Base-by-base conservation (phyloP, 2,113 vertebrate species). In the Thamnaconus septentrionalis region DNA sequence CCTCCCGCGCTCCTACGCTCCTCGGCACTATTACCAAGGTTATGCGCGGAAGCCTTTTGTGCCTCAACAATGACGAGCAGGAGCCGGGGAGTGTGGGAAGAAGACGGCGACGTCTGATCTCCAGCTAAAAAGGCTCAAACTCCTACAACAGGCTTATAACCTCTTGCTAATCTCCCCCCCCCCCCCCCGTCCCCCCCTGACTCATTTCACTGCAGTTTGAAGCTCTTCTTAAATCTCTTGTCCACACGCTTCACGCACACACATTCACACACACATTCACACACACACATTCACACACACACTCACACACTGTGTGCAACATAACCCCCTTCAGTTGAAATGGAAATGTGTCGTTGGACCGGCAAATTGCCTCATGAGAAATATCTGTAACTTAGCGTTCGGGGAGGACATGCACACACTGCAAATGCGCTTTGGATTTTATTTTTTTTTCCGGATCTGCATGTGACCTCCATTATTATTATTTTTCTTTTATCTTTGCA, bases 91-190 rank as follows among this genome's bases (percentile, higher is more conserved):
- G 77, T 79, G 83, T 85, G 79, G 80, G 79, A 85, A 84, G 80
- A 82, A 82, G 59, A 66, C 69, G 59, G 57, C 0, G 18, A 31
- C 18, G 56, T 73, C 77, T 87, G 87, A 86, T 87, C 83, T 85
- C 65, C 52, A 80, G 79, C 75, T 83, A 75, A 83, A 89, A 88
- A 84, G 82, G 83, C 78, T 74, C 79, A 58, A 78, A 78, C 80
- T 87, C 76, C 69, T 86, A 85, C 84, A 88, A 84, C 78, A 79
- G 78, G 75, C 80, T 85, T 87, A 87, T 78, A 87, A 83, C 73
- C 79, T 76, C 60, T 72, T 45, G 1, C 71, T 88, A 90, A 89
- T 88, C 84, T 31, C 85, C 18, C 18, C 18, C 18, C 18, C 18
- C 1, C 18, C 18, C 18, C 18, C 1, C 18, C 18, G 1, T 2